phyloP scores from a whole-genome alignment of 2,113 vertebrate genomes.

The Calyptomena viridis region DNA sequence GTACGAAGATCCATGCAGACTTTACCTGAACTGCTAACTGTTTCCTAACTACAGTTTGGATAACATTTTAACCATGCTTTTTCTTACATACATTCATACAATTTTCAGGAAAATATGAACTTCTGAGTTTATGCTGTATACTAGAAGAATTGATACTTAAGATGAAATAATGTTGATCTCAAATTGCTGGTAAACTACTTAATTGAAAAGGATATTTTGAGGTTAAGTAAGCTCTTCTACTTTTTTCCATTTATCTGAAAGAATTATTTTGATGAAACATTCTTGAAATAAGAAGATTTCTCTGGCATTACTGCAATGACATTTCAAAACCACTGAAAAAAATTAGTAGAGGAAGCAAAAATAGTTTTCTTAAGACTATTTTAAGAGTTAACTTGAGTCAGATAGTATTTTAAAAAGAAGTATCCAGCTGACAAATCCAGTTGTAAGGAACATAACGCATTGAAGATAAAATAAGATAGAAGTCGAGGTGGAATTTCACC shows the following conservation, averaged over 20 bases:
- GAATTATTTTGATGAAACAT: neutral
- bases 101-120: neutral
- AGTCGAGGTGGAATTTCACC: neutral
- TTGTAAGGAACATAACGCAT: neutral
- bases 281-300: neutral
- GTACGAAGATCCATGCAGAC: neutral
- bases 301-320: neutral
- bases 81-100: neutral
- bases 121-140: neutral
- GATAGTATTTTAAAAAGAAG: neutral
- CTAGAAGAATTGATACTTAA: neutral
- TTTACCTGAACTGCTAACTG: neutral
- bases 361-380: neutral
- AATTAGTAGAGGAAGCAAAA: neutral
- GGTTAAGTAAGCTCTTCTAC: neutral
- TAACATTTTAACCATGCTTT: neutral
- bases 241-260: neutral
- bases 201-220: neutral
- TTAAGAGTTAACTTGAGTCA: neutral
- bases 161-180: neutral
- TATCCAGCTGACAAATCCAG: neutral
- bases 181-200: neutral
- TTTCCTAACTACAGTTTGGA: neutral
- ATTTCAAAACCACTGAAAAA: neutral
- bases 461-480: neutral